These are phyloP conservation scores for Camponotus pennsylvanicus DNA, from an alignment of 1,140 invertebrate species.

Conservation along the genomic window DNA sequence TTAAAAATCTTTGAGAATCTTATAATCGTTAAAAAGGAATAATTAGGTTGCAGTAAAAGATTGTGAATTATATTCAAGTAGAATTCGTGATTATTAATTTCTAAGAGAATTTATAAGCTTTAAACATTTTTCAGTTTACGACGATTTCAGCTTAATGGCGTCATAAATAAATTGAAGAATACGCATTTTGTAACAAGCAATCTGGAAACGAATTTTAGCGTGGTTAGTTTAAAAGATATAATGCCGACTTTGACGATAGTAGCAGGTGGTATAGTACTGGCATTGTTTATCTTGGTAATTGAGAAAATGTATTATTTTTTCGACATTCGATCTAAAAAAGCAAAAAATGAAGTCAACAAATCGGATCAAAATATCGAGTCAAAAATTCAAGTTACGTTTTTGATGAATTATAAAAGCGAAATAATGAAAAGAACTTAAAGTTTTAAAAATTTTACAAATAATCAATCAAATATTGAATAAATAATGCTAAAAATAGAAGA, in stretches of 20 bases:
- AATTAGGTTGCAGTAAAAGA: neutral
- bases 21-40: neutral
- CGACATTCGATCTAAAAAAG: neutral
- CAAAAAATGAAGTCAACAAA: neutral
- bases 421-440: neutral
- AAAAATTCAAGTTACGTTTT: neutral
- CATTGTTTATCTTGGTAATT: conserved; percentile 34
- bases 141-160: conserved; percentile 66
- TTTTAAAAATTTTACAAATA: conserved; percentile 3
- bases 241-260: conserved; percentile 58
- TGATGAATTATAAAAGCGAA: neutral
- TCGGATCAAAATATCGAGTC: neutral
- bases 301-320: conserved; percentile 53
- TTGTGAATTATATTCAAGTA: neutral
- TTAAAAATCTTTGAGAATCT: neutral
- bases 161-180: conserved; percentile 52
- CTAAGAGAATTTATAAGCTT: neutral
- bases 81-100: neutral
- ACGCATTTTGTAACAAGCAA: neutral
- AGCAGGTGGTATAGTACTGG: conserved; percentile 41
- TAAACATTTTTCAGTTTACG: conserved; percentile 60
- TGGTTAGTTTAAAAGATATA: conserved; percentile 47
- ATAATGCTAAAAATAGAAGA: no score
- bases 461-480: neutral
- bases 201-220: neutral